Evolutionary conservation across 2,113 vertebrate species (phyloP).

Genomic region (Nycticorax nycticorax): DNA sequence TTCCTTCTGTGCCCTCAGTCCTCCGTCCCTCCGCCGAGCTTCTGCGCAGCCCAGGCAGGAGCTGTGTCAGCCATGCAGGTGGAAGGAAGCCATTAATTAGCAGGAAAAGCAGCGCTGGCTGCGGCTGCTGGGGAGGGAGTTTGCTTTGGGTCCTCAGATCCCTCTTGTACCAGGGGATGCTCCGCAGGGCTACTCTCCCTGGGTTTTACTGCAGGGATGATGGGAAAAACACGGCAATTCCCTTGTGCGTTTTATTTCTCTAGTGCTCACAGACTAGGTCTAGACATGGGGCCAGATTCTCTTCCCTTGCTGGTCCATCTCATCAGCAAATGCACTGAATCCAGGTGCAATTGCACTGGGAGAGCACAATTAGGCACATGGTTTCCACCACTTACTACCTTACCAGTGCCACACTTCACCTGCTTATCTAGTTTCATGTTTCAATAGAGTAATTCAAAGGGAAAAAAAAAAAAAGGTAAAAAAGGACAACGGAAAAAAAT

Average conservation of each 20-base stretch:
- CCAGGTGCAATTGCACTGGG: not conserved
- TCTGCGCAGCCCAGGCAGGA: accelerated
- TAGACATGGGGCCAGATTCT: not conserved
- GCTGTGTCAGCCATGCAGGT: not conserved
- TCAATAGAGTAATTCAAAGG: not conserved
- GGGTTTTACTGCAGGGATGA: not conserved
- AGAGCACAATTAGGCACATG: not conserved
- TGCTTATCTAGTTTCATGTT: not conserved
- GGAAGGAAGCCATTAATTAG: slow-evolving; percentile 74
- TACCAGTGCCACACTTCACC: not conserved
- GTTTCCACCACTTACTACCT: not conserved
- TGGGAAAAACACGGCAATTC: accelerated
- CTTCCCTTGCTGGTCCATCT: not conserved
- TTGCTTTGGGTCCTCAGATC: not conserved
- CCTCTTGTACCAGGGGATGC: not conserved
- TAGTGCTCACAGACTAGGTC: not conserved
- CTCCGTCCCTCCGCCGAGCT: not conserved
- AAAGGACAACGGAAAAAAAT: not conserved
- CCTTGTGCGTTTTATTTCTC: not conserved
- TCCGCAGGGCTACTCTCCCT: not conserved
- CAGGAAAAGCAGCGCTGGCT: not conserved
- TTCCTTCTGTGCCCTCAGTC: slow-evolving; percentile 36
- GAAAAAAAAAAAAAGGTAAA: not conserved
- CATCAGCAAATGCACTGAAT: not conserved
- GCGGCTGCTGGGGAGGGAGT: not conserved